Evolutionary conservation across 2,113 vertebrate species (phyloP), one percentile per base, ranked within the genome.

Genomic region (Phylloscopus whistleri): DNA sequence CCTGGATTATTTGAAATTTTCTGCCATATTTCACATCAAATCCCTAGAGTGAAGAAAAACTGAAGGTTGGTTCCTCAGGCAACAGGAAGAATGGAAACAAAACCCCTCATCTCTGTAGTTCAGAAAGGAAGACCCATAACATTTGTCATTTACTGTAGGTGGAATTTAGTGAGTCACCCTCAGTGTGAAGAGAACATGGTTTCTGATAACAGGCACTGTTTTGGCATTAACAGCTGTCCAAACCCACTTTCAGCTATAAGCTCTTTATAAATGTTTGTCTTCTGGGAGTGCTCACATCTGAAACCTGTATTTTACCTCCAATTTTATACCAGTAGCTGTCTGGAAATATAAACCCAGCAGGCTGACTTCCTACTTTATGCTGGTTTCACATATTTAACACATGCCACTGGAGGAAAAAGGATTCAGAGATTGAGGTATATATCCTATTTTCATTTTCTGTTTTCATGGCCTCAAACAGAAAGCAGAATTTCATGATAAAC

Each of bases 401-500:
- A 46, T 6, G 11, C 22, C 24, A 53, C 55, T 44, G 74, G 35
- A 92, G 39, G 88, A 52, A 92, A 88, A 73, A 81, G 52, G 28
- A 83, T 56, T 84, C 75, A 39, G 64, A 33, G 81, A 92, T 88
- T 91, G 70, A 91, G 62, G 58, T 37, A 51, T 75, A 90, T 91
- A 84, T 51, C 33, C 16, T 55, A 27, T 56, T 87, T 91, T 75
- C 17, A 53, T 81, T 85, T 87, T 89, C 59, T 68, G 11, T 89
- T 95, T 86, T 85, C 72, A 70, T 63, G 44, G 69, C 51, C 49
- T 82, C 48, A 82, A 93, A 92, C 15, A 88, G 51, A 86, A 91
- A 75, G 56, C 37, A 76, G 72, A 92, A 94, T 95, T 96, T 94
- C 46, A 13, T 66, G 22, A 90, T 75, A 95, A 95, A 96, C 85